Evolutionary conservation across 1,140 invertebrate species (phyloP), one percentile per base, ranked within the genome.

Genomic region (Halyomorpha halys): DNA sequence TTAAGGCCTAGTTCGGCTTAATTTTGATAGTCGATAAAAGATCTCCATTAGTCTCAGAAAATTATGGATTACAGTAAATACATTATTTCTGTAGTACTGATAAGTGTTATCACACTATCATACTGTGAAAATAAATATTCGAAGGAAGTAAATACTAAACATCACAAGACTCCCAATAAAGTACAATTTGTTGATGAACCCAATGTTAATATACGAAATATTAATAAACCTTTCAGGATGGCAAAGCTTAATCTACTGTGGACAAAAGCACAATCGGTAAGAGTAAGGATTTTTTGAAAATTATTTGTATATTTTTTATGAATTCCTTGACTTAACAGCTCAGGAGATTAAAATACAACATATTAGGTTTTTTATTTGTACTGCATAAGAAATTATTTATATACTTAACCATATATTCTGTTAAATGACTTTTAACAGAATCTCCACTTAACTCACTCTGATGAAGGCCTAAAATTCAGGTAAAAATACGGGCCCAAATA

Each of bases 181-280:
- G 62, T 51, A 63, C 62, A 67, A 23, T 68, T 69, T 53, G 61
- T 65, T 16, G 64, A 61, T 56, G 70, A 71, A 61, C 66, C 67
- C 1, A 64, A 66, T 25, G 61, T 67, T 1, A 66, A 71, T 63
- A 66, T 85, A 72, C 72, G 83, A 70, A 78, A 81, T 63, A 73
- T 90, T 9, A 83, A 89, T 54, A 85, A 84, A 71, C 89, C 89
- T 3, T 92, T 87, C 76, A 79, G 89, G 66, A 91, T 92, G 82
- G 81, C 85, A 13, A 94, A 92, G 76, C 74, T 92, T 6, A 92
- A 94, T 76, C 71, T 89, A 44, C 73, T 92, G 13, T 93, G 90
- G 90, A 75, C 80, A 0, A 92, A 92, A 78, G 90, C 89, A 2
- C 82, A 85, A 76, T 83, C 88, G 72, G 90, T 91, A 78, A 72